Evolutionary conservation across 2,888 invertebrate species (phyloP).

Genomic region (Philereme transversata): DNA sequence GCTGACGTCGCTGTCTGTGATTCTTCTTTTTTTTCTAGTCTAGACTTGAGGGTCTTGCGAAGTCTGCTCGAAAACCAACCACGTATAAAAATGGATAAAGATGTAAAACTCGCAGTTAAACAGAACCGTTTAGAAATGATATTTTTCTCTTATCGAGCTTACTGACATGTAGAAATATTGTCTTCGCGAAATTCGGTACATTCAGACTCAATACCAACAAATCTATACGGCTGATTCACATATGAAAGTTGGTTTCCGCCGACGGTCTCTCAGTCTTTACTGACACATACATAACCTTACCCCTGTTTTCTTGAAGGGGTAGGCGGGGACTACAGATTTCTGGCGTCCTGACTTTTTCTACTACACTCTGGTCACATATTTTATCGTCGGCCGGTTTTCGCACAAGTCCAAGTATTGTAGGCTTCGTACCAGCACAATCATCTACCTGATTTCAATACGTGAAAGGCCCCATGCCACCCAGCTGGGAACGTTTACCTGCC

Average conservation of each 20-base stretch:
- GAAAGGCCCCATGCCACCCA: slow-evolving; percentile 7
- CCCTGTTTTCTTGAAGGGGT: no score
- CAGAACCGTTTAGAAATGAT: neutral
- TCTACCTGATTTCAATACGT: neutral
- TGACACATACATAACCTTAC: no score
- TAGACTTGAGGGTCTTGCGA: slow-evolving; percentile 25
- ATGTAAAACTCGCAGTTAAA: neutral
- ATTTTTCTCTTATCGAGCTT: neutral
- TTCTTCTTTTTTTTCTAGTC: slow-evolving; percentile 24
- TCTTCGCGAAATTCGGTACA: neutral
- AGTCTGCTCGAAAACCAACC: slow-evolving; percentile 17
- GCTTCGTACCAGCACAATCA: neutral
- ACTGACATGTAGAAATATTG: neutral
- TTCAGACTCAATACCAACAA: neutral
- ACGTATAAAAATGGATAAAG: slow-evolving; percentile 7
- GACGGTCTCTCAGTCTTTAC: neutral
- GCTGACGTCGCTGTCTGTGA: slow-evolving; percentile 7
- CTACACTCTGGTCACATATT: no score
- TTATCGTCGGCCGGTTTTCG: no score
- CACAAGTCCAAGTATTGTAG: no score
- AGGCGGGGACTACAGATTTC: no score
- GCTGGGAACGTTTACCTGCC: slow-evolving; percentile 19
- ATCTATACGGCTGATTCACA: neutral
- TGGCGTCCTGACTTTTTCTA: no score
- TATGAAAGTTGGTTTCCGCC: neutral